Evolutionary conservation across 2,888 invertebrate genomes (phyloP).

Genomic region (Philereme vetulata): DNA sequence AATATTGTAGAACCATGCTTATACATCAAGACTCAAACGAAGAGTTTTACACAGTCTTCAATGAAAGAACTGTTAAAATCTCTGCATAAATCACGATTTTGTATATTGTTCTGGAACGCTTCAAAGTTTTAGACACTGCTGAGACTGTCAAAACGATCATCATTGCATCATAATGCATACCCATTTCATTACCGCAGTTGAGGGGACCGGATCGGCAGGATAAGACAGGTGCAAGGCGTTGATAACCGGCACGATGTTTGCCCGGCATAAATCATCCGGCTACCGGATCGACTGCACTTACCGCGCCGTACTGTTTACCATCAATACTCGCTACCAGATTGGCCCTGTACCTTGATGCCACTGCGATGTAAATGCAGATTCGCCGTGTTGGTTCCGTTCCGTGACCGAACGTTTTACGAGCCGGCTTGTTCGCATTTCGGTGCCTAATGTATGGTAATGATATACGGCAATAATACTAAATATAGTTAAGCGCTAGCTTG

Average conservation of each 20-base stretch:
- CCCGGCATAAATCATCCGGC: slow-evolving; percentile 58
- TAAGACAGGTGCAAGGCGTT: slow-evolving; percentile 70
- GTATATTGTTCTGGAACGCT: too few relatives aligned
- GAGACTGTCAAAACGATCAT: too few relatives aligned
- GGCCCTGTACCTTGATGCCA: slow-evolving; percentile 41
- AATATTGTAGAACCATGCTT: too few relatives aligned
- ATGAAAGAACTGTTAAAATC: too few relatives aligned
- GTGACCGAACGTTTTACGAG: slow-evolving; percentile 30
- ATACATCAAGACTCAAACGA: too few relatives aligned
- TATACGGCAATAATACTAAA: slow-evolving; percentile 31
- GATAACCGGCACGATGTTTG: slow-evolving; percentile 70
- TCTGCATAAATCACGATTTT: too few relatives aligned
- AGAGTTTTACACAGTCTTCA: too few relatives aligned
- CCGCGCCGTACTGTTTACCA: slow-evolving; percentile 55
- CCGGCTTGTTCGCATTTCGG: slow-evolving; percentile 33
- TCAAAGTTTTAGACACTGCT: too few relatives aligned
- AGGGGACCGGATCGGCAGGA: slow-evolving; percentile 41
- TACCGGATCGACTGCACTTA: slow-evolving; percentile 52
- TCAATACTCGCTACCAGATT: slow-evolving; percentile 46
- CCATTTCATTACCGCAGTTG: too few relatives aligned
- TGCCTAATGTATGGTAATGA: slow-evolving; percentile 36
- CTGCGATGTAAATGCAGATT: slow-evolving; percentile 53
- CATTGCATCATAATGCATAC: too few relatives aligned
- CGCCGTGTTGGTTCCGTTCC: slow-evolving; percentile 40
- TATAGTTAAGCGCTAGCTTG: slow-evolving; percentile 31